Evolutionary conservation across 2,797 vertebrate species (phyloP).

Genomic region (Neostethus bicornis): DNA sequence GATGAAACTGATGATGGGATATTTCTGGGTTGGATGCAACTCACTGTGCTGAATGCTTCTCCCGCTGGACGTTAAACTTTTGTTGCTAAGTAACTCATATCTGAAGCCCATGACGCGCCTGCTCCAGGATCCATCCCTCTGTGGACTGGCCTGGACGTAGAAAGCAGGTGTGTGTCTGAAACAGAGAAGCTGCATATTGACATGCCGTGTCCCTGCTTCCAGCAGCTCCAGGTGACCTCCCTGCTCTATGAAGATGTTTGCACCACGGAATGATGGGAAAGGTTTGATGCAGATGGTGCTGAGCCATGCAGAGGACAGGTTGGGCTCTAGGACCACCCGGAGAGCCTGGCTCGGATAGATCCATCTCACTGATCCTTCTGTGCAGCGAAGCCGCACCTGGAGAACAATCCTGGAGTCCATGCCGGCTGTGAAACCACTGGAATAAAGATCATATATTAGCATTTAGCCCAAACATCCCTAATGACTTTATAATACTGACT

Average conservation of each 20-base stretch:
- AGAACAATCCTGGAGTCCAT: conserved; percentile 71
- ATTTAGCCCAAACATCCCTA: too few species aligned
- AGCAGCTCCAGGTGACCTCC: conserved; percentile 74
- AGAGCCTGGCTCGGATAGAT: conserved; percentile 79
- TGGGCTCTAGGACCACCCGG: conserved; percentile 80
- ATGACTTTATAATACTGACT: too few species aligned
- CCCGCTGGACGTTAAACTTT: conserved; percentile 41
- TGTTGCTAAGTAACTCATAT: conserved; percentile 80
- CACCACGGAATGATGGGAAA: conserved; percentile 68
- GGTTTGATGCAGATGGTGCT: conserved; percentile 80
- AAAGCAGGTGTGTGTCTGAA: conserved; percentile 75
- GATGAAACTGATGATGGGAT: neutral
- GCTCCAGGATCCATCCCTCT: conserved; percentile 61
- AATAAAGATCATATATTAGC: neutral
- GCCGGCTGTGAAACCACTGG: conserved; percentile 75
- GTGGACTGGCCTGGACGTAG: conserved; percentile 81
- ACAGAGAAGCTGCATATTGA: conserved; percentile 73
- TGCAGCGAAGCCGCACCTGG: conserved; percentile 83
- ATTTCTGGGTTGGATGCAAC: too few species aligned
- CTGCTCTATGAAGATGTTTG: conserved; percentile 77
- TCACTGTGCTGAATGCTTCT: conserved; percentile 66
- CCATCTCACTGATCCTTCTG: conserved; percentile 81
- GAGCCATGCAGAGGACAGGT: conserved; percentile 60
- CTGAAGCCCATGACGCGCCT: conserved; percentile 77
- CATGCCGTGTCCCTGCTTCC: conserved; percentile 53